phyloP scores from a whole-genome alignment of 2,797 vertebrate genomes.

The Pantherophis alleghaniensis region DNA sequence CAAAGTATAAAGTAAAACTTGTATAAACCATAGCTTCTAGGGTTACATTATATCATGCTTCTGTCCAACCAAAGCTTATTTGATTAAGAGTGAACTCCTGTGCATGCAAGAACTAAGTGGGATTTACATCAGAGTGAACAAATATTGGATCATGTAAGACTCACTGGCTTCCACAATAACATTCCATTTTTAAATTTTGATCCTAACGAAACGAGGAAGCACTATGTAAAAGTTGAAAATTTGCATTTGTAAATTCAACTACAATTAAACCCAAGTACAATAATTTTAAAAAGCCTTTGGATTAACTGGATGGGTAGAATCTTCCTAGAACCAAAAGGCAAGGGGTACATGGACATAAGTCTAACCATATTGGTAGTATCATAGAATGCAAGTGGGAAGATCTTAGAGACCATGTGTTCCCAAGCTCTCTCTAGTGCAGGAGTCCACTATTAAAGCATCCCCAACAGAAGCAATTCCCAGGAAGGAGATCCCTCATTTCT shows the following conservation, averaged over 20 bases:
- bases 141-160: background rate
- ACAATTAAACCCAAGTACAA: background rate
- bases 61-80: background rate
- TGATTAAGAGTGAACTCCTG: background rate
- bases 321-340: background rate
- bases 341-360: background rate
- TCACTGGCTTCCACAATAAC: background rate
- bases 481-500: background rate
- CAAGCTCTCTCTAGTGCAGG: background rate
- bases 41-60: background rate
- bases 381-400: background rate
- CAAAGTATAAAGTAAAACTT: background rate
- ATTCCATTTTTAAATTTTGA: background rate
- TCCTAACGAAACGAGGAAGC: background rate
- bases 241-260: background rate
- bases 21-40: background rate
- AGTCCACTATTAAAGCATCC: background rate
- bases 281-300: background rate
- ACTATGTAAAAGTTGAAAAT: background rate
- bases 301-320: background rate
- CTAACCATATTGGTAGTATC: background rate
- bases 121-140: background rate
- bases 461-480: background rate
- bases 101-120: background rate
- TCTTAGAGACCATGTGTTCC: background rate